Base-by-base conservation (phyloP, 2,888 invertebrate species). In the Globia sparganii region DNA sequence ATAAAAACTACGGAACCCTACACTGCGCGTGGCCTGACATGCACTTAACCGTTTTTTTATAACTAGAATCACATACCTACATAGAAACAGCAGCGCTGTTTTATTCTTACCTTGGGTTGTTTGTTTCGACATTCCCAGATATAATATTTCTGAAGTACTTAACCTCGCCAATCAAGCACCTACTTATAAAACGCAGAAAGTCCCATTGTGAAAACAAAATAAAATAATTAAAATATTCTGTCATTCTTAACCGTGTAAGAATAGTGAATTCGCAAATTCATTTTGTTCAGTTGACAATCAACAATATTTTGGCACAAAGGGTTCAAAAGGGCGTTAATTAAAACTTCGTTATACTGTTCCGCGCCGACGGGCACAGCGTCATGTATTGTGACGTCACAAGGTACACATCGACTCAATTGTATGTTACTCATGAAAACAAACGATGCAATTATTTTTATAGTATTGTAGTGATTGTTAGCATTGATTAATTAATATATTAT, bases 341-440 rank as follows among this genome's bases (percentile, higher is more conserved):
- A 87, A 90, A 87, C 86, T 86, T 91, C 90, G 87, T 91, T 91
- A 91, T 87, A 86, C 67, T 88, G 77, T 90, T 90, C 88, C 88
- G 84, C 88, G 72, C 80, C 71, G 80, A 21, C 64, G 76, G 85
- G 56, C 77, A 75, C 66, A 43, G 67, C 64, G 62, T 28, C 69
- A 53, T 85, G 64, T 69, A 67, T 46, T 69, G 68, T 83, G 79
- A 70, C 69, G 77, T 77, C 83, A 83, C 64, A 61, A 73, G 53
- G 49, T 61, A 71, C 37, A 40, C 65, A 64, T 34, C 11, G 58
- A 68, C 34, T 67, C 61, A 49, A 72, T 74, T 73, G 68, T 66
- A 21, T 62, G 5, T 46, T 53, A 31, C 37, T 59, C 83, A 61
- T 67, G 34, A 58, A 49, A 15, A 18, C 28, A 73, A 61, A 53